Evolutionary conservation across 1,140 invertebrate species (phyloP).

Genomic region (Aphelenchoides avenae): DNA sequence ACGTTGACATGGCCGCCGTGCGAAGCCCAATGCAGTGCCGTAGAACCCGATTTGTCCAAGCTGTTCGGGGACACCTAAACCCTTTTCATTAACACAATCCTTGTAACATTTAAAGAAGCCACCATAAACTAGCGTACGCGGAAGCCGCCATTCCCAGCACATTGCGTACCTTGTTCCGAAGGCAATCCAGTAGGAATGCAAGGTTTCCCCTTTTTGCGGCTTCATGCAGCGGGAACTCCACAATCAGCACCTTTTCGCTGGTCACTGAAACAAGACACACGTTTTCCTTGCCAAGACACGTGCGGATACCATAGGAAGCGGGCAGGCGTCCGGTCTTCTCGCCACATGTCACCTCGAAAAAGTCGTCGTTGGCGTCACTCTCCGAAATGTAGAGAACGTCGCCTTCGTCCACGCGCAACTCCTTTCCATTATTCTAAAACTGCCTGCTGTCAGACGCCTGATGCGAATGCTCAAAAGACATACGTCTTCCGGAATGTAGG

Average conservation of each 20-base stretch:
- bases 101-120: slow-evolving; percentile 16
- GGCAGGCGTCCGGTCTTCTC: neutral
- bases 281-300: slow-evolving; percentile 22
- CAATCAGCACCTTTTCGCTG: slow-evolving; percentile 65
- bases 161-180: slow-evolving; percentile 65
- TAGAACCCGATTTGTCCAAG: slow-evolving; percentile 70
- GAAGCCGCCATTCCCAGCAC: slow-evolving; percentile 14
- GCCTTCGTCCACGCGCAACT: slow-evolving; percentile 5
- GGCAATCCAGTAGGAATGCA: slow-evolving; percentile 67
- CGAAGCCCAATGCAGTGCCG: slow-evolving; percentile 70
- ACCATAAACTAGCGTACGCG: neutral
- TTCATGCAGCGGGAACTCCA: slow-evolving; percentile 70
- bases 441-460: no score
- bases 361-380: neutral
- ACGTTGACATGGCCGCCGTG: slow-evolving; percentile 65
- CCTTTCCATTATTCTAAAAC: no score
- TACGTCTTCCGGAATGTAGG: no score
- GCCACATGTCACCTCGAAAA: slow-evolving; percentile 12
- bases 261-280: neutral
- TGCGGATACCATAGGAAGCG: slow-evolving; percentile 3
- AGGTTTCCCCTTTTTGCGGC: slow-evolving; percentile 71
- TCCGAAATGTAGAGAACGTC: slow-evolving; percentile 8
- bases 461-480: no score
- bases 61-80: slow-evolving; percentile 67
- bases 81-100: neutral